Conservation (phyloP, 2,113 vertebrate genomes). For the Arenaria interpres region DNA sequence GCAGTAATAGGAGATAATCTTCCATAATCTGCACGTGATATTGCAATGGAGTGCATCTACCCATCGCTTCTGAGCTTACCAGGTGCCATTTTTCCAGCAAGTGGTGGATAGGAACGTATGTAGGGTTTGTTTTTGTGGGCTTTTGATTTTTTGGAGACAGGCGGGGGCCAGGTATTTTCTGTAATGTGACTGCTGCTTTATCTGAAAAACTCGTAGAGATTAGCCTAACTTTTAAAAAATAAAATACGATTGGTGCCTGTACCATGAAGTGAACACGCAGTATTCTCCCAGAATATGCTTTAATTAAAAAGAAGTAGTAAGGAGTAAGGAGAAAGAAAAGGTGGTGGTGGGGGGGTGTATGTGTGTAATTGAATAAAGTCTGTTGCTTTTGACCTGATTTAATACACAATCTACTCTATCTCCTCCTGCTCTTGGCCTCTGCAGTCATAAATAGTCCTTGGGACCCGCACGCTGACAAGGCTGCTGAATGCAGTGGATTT, state of each 20-base stretch:
- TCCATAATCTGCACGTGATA: neutral
- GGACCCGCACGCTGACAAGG: neutral
- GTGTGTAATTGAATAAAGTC: neutral
- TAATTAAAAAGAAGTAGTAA: neutral
- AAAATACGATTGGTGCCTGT: neutral
- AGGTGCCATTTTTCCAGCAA: neutral
- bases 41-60: neutral
- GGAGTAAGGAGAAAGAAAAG: neutral
- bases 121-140: neutral
- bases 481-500: slow-evolving; percentile 25
- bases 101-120: neutral
- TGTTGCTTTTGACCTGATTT: slow-evolving; percentile 46
- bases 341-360: neutral
- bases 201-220: neutral
- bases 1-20: neutral
- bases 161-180: neutral
- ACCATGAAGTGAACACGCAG: neutral
- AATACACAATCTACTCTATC: neutral
- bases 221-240: neutral
- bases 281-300: neutral
- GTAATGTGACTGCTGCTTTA: neutral
- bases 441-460: slow-evolving; percentile 36
- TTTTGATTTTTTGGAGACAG: neutral
- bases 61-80: neutral
- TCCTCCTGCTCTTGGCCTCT: neutral